Conservation (phyloP, 2,888 invertebrate genomes). For the Habrosyne pyritoides region DNA sequence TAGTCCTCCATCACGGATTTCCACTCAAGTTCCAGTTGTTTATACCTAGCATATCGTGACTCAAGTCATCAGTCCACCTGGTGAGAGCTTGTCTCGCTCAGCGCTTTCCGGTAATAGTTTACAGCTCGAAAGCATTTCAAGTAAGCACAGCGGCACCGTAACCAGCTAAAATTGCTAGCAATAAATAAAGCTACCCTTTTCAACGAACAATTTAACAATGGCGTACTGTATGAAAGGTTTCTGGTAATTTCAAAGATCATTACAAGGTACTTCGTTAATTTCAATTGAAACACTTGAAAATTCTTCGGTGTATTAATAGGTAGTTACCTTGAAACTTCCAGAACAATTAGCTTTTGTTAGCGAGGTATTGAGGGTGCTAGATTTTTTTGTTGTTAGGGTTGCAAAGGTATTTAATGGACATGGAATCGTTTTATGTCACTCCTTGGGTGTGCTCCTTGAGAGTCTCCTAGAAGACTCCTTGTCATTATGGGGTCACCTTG, state of each 20-base stretch:
- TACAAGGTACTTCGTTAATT: neutral
- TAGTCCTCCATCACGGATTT: no score
- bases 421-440: neutral
- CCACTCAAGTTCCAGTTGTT: no score
- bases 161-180: neutral
- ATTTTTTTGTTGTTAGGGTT: neutral
- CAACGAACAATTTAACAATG: neutral
- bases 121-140: neutral
- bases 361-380: neutral
- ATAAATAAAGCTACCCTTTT: neutral
- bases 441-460: no score
- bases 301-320: neutral
- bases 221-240: neutral
- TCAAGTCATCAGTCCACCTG: no score
- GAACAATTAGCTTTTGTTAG: neutral
- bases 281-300: neutral
- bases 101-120: no score
- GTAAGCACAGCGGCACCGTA: neutral
- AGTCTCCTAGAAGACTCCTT: no score
- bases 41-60: no score
- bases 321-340: neutral
- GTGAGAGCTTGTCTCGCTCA: no score
- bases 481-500: no score
- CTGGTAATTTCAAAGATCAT: neutral
- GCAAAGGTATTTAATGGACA: neutral